Percentiles rank a stretch among this genome's conserved stretches.
Conservation (phyloP, 2,888 invertebrate genomes). For the Cataglyphis rosenhaueri region DNA sequence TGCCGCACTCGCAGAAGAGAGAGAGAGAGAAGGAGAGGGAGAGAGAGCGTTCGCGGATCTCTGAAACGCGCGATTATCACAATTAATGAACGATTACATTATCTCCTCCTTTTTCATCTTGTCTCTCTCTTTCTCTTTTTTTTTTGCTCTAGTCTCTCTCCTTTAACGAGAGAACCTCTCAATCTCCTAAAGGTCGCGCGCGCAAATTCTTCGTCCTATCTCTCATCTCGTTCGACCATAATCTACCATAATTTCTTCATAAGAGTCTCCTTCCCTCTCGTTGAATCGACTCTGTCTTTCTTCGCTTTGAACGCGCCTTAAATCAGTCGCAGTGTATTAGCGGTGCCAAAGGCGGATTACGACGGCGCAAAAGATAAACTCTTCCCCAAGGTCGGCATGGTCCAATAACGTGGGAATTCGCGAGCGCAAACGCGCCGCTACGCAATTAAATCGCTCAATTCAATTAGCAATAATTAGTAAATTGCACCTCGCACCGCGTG, state of each 20-base stretch:
- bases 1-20: slow-evolving; percentile 17
- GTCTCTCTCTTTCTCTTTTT: not conserved
- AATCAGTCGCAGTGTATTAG: slow-evolving; percentile 67
- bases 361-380: slow-evolving; percentile 40
- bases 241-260: slow-evolving; percentile 70
- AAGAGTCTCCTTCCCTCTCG: slow-evolving; percentile 47
- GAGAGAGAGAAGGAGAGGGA: not conserved
- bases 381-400: slow-evolving; percentile 51
- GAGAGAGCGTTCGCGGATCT: slow-evolving; percentile 11
- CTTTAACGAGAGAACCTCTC: slow-evolving; percentile 68
- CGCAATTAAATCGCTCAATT: slow-evolving; percentile 68
- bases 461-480: slow-evolving; percentile 73
- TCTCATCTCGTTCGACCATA: slow-evolving; percentile 59
- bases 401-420: slow-evolving; percentile 72
- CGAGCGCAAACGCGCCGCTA: slow-evolving; percentile 31
- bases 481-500: slow-evolving; percentile 50
- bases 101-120: slow-evolving; percentile 38
- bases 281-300: slow-evolving; percentile 22
- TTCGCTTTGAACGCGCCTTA: slow-evolving; percentile 61
- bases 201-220: slow-evolving; percentile 50
- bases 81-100: slow-evolving; percentile 70
- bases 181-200: slow-evolving; percentile 71
- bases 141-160: slow-evolving; percentile 19
- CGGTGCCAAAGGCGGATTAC: slow-evolving; percentile 58
- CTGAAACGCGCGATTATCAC: slow-evolving; percentile 61